These are phyloP conservation scores for rabbit (Oryctolagus cuniculus) DNA, from an alignment of 2,113 vertebrate genomes.

Conservation along the genomic window mOryCun1.1 NC_091433.1:176755501-176756000, in stretches of 20 bases:
- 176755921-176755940: slow-evolving; percentile 51
- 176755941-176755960: slow-evolving; percentile 69
- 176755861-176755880: slow-evolving; percentile 69
- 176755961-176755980: slow-evolving; percentile 24
- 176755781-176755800: not conserved
- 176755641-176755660: slow-evolving; percentile 28
- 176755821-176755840: slow-evolving; percentile 36
- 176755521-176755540: slow-evolving; percentile 20
- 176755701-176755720: slow-evolving; percentile 27
- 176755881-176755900: slow-evolving; percentile 56
- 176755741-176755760: not conserved
- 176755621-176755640: slow-evolving; percentile 44
- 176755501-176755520: slow-evolving; percentile 1
- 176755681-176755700: slow-evolving; percentile 10
- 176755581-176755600: slow-evolving; percentile 34
- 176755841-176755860: slow-evolving; percentile 1
- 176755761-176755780: not conserved
- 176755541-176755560: slow-evolving; percentile 45
- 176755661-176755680: not conserved
- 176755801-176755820: not conserved
- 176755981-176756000: slow-evolving; percentile 56
- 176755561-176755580: not conserved
- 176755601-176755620: slow-evolving; percentile 46
- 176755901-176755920: slow-evolving; percentile 62
- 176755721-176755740: slow-evolving; percentile 6